These are phyloP conservation scores for Anguilla marmorata DNA, from an alignment of 2,797 vertebrate genomes.

Conservation along the genomic window DNA sequence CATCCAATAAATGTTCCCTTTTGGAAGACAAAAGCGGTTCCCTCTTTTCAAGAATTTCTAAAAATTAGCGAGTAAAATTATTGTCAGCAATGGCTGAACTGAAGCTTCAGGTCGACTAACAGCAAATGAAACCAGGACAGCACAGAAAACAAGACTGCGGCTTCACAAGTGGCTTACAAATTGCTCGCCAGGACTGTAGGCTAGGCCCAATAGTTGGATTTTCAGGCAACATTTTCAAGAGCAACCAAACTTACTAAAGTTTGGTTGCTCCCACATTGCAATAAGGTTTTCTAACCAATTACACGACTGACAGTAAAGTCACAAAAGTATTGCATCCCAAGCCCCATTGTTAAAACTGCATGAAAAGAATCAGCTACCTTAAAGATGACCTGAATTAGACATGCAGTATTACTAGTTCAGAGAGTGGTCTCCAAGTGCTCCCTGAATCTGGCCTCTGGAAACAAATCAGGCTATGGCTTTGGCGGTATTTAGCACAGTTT, in stretches of 20 bases:
- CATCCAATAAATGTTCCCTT: neutral
- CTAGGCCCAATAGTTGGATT: neutral
- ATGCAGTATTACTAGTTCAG: too few relatives aligned
- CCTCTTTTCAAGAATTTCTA: neutral
- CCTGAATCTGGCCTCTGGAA: neutral
- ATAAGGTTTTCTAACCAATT: too few relatives aligned
- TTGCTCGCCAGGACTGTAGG: neutral
- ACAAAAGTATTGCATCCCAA: neutral
- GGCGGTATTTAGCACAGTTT: neutral
- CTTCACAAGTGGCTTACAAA: neutral
- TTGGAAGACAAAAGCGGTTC: neutral
- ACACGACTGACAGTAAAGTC: too few relatives aligned
- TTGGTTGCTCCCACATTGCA: too few relatives aligned
- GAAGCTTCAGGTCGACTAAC: neutral
- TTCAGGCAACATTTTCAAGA: too few relatives aligned
- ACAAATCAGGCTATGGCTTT: neutral
- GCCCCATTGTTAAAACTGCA: too few relatives aligned
- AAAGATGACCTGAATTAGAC: neutral
- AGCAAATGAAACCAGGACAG: neutral
- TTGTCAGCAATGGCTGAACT: neutral
- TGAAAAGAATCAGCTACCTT: too few relatives aligned
- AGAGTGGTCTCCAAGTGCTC: neutral
- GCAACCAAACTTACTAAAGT: too few relatives aligned
- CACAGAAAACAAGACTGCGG: neutral
- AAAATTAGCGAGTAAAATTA: neutral